Evolutionary conservation across 2,113 vertebrate species (phyloP), one percentile per base, ranked within the genome.

Genomic region (Sinocyclocheilus maitianheensis): DNA sequence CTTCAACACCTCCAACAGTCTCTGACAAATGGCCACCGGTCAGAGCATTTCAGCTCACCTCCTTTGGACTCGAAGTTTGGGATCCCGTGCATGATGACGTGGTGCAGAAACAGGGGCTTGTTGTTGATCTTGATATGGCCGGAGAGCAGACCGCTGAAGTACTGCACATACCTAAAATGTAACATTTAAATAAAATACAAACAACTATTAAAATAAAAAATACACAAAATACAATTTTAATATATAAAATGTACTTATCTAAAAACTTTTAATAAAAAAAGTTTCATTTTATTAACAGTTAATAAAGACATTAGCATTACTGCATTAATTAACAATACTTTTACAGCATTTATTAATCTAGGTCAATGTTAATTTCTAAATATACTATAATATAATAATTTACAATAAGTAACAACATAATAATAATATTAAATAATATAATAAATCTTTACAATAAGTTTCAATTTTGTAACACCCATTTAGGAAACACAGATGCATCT

Each of bases 61-160:
- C 97, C 97, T 96, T 98, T 97, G 0, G 97, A 96, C 92, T 99
- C 98, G 0, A 99, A 99, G 94, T 98, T 97, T 85, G 98, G 98
- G 89, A 99, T 97, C 88, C 97, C 46, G 0, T 99, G 98, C 97
- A 99, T 95, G 95, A 99, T 99, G 93, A 99, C 97, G 0, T 99
- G 98, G 87, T 99, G 98, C 67, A 99, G 95, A 89, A 99, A 99
- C 90, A 99, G 93, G 5, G 98, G 98, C 84, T 98, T 99, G 95
- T 98, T 99, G 95, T 99, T 99, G 96, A 99, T 99, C 94, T 98
- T 99, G 92, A 99, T 99, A 92, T 96, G 95, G 80, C 98, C 98
- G 0, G 98, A 98, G 8, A 99, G 96, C 86, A 99, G 93, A 46
- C 98, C 98, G 0, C 97, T 99, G 95, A 99, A 99, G 91, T 99